Percentiles rank a stretch among this genome's conserved stretches.
Evolutionary conservation across 2,113 vertebrate species (phyloP).

Genomic region (Brachypodius melanocephalos): DNA sequence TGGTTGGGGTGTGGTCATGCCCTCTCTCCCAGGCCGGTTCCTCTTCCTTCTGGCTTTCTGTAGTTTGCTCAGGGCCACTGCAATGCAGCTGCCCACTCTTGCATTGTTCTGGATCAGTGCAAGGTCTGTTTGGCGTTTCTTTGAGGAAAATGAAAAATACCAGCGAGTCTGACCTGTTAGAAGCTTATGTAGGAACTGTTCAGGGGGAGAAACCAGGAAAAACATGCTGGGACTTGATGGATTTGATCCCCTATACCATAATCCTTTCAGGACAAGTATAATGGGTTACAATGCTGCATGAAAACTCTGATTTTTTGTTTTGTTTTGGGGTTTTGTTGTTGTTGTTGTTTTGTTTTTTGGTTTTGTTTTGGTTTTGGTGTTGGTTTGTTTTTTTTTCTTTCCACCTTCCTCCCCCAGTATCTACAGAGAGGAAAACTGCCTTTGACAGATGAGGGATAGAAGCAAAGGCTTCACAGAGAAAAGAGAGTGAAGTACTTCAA

Average conservation of each 20-base stretch:
- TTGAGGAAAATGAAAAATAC: conserved; percentile 27
- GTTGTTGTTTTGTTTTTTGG: too few relatives aligned
- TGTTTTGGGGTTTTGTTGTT: too few relatives aligned
- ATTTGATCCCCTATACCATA: not conserved
- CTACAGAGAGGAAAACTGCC: not conserved
- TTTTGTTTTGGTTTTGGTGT: too few relatives aligned
- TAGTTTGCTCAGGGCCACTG: conserved; percentile 77
- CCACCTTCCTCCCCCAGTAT: not conserved
- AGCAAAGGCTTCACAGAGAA: not conserved
- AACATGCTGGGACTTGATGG: not conserved
- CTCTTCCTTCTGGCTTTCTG: conserved; percentile 13
- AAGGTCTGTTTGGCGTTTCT: conserved; percentile 74
- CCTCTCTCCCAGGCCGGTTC: not conserved
- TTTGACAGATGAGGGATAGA: not conserved
- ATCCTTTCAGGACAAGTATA: not conserved
- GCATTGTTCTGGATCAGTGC: conserved; percentile 89
- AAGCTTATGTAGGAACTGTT: not conserved
- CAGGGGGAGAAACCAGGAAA: not conserved
- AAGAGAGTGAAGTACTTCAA: not conserved
- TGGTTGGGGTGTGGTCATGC: not conserved
- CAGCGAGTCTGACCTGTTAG: not conserved
- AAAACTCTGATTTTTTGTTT: not conserved
- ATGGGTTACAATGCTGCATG: not conserved
- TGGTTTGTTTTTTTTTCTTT: not conserved
- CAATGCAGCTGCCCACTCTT: conserved; percentile 84